Evolutionary conservation across 2,113 vertebrate species (phyloP).

Genomic region (Pseudopodoces humilis): DNA sequence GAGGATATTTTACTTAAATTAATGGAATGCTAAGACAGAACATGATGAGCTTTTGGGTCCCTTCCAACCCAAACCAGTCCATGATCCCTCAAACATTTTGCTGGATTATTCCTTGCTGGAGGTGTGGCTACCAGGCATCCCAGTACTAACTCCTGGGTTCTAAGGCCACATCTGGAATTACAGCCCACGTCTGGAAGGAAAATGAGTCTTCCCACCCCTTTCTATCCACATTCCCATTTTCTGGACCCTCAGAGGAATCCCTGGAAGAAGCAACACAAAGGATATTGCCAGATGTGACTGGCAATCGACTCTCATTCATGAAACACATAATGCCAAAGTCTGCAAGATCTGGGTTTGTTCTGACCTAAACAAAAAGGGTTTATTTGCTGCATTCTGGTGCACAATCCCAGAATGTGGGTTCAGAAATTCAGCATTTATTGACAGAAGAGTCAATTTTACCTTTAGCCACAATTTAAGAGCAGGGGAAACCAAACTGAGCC

Average conservation of each 20-base stretch:
- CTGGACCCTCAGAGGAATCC: not conserved
- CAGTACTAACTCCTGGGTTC: not conserved
- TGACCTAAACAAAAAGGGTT: not conserved
- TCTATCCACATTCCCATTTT: not conserved
- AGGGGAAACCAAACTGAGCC: not conserved
- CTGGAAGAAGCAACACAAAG: not conserved
- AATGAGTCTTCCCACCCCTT: not conserved
- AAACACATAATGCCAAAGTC: not conserved
- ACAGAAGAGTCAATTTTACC: not conserved
- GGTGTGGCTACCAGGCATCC: too few relatives aligned
- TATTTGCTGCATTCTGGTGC: not conserved
- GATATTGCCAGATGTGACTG: not conserved
- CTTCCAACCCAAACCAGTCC: not conserved
- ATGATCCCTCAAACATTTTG: rapidly evolving
- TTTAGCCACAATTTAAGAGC: not conserved
- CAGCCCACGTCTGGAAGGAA: not conserved
- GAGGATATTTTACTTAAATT: not conserved
- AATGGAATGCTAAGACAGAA: too few relatives aligned
- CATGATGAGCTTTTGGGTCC: not conserved
- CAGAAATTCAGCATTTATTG: not conserved
- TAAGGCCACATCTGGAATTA: not conserved
- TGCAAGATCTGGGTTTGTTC: not conserved
- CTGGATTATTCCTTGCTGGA: not conserved
- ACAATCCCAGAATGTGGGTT: not conserved
- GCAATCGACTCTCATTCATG: not conserved